Evolutionary conservation across 1,140 invertebrate species (phyloP), one percentile per base, ranked within the genome.

Genomic region (Camponotus vicinus): DNA sequence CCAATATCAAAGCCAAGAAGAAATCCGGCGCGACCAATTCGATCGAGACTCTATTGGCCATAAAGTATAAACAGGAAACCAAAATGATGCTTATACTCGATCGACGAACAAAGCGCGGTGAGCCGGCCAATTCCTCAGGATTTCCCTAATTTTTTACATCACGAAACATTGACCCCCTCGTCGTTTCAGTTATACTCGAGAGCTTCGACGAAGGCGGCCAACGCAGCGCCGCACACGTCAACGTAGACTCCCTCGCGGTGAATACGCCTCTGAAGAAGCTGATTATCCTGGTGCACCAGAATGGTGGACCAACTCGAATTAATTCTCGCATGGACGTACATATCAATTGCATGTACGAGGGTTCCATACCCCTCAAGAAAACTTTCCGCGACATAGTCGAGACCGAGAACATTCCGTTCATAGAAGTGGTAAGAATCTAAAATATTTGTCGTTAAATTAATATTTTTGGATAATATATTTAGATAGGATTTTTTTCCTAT

Each of bases 1-100:
- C 95, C 85, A 96, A 97, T 90, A 95, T 97, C 64, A 96, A 96
- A 90, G 95, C 95, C 0, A 96, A 95, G 49, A 96, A 95, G 85
- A 96, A 96, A 78, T 93, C 94, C 59, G 94, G 1, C 9, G 42
- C 92, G 94, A 2, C 0, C 27, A 27, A 92, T 15, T 75, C 85
- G 21, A 85, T 96, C 45, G 97, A 97, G 87, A 97, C 96, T 0
- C 93, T 98, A 0, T 95, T 97, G 42, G 96, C 96, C 32, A 95
- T 97, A 2, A 97, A 97, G 85, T 97, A 97, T 91, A 95, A 95
- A 5, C 95, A 95, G 71, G 95, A 96, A 87, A 95, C 97, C 37
- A 97, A 97, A 92, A 96, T 97, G 90, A 94, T 96, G 21, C 93
- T 97, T 63, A 95, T 97, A 86, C 91, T 97, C 64, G 97, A 98